Conservation (phyloP, 2,888 invertebrate species). For the Boloria euphrosyne region DNA sequence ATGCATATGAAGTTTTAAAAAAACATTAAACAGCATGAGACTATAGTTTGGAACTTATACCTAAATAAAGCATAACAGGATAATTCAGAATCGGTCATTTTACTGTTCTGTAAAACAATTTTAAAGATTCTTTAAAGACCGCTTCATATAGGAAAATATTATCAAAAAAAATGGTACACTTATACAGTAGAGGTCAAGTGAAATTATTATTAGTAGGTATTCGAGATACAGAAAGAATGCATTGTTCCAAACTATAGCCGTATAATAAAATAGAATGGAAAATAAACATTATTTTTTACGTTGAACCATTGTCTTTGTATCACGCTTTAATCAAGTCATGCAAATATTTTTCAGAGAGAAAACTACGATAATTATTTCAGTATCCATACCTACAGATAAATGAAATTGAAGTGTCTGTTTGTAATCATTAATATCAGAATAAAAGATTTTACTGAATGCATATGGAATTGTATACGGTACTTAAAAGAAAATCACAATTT, state of each 20-base stretch:
- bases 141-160: background rate
- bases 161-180: background rate
- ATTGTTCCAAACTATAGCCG: slow-evolving; percentile 27
- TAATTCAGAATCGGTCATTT: no score
- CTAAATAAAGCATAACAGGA: background rate
- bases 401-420: no score
- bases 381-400: background rate
- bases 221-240: slow-evolving; percentile 7
- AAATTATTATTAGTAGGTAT: slow-evolving; percentile 13
- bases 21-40: no score
- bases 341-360: slow-evolving; percentile 14
- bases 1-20: no score
- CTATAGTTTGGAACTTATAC: background rate
- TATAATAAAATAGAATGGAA: slow-evolving; percentile 16
- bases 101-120: background rate
- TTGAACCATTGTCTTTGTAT: slow-evolving; percentile 10
- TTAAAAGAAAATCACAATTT: no score
- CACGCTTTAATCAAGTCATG: slow-evolving; percentile 16
- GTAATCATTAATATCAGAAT: no score
- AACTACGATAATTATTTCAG: background rate
- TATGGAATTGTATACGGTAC: no score
- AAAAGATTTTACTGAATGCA: no score
- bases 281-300: slow-evolving; percentile 14
- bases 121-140: no score
- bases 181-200: slow-evolving; percentile 7